Conservation (phyloP, 2,113 vertebrate genomes). For the Platysteira castanea region DNA sequence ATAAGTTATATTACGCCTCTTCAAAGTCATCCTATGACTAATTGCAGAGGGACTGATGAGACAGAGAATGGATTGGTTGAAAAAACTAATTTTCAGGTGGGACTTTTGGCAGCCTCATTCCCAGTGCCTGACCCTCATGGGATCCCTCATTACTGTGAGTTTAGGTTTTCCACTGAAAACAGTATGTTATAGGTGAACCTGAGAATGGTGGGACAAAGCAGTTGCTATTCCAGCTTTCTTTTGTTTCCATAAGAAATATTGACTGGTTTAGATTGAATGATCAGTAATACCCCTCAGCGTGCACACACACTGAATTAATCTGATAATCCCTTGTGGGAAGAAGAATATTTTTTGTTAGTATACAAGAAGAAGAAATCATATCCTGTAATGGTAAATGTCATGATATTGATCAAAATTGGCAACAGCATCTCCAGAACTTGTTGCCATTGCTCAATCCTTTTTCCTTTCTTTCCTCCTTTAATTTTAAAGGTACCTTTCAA, state of each 20-base stretch:
- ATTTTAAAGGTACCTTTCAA: background rate
- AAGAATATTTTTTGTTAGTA: background rate
- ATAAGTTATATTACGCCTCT: background rate
- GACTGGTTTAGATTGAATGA: background rate
- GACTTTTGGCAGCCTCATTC: background rate
- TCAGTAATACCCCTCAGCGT: background rate
- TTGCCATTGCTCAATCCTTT: rapidly evolving
- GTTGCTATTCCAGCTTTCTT: background rate
- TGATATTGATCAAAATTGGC: background rate
- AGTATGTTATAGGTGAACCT: background rate
- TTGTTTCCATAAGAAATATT: background rate
- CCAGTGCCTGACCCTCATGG: background rate
- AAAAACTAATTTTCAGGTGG: background rate
- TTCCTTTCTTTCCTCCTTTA: background rate
- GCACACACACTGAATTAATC: background rate
- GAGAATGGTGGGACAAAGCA: background rate
- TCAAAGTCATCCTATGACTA: background rate
- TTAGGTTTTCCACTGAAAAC: background rate
- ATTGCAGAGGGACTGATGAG: background rate
- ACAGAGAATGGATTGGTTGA: background rate
- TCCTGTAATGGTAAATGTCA: background rate
- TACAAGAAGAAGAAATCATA: background rate
- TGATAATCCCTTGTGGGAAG: background rate
- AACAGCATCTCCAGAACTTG: background rate
- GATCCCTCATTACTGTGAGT: background rate